Percentiles rank a stretch among this genome's conserved stretches.
phyloP scores from a whole-genome alignment of 2,113 vertebrate species.

The Leptobrachium ailaonicum region DNA sequence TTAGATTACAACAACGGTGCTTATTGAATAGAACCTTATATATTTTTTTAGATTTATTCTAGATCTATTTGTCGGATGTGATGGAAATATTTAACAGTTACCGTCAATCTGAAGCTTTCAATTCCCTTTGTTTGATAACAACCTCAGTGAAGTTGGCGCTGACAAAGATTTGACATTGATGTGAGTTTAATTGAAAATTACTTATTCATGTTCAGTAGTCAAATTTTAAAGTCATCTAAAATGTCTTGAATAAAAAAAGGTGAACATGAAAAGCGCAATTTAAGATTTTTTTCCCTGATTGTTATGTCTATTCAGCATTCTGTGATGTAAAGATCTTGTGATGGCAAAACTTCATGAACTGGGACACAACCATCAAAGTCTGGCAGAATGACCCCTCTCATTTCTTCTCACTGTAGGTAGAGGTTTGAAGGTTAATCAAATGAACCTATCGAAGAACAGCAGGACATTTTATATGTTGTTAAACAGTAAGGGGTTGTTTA shows the following conservation, averaged over 20 bases:
- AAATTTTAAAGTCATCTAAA: neutral
- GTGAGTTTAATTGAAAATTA: neutral
- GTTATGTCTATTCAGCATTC: neutral
- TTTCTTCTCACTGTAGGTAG: too few species aligned
- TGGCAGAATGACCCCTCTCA: too few species aligned
- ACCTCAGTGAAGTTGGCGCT: neutral
- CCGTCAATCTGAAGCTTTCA: neutral
- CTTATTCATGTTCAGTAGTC: slow-evolving; percentile 3
- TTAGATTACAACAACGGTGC: too few species aligned
- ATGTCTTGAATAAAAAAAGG: neutral
- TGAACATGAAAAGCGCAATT: neutral
- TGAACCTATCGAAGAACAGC: too few species aligned
- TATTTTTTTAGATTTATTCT: too few species aligned
- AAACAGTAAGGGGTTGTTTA: too few species aligned
- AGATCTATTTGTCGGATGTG: neutral
- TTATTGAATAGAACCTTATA: too few species aligned
- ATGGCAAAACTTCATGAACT: neutral
- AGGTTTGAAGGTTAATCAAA: too few species aligned
- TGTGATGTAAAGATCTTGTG: neutral
- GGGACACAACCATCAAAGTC: too few species aligned
- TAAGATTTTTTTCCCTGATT: neutral
- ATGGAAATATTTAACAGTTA: neutral
- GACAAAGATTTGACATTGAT: neutral
- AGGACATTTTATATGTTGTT: too few species aligned
- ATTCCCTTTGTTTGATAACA: neutral